phyloP scores from a whole-genome alignment of 1,140 invertebrate species.

The Ruditapes philippinarum region DNA sequence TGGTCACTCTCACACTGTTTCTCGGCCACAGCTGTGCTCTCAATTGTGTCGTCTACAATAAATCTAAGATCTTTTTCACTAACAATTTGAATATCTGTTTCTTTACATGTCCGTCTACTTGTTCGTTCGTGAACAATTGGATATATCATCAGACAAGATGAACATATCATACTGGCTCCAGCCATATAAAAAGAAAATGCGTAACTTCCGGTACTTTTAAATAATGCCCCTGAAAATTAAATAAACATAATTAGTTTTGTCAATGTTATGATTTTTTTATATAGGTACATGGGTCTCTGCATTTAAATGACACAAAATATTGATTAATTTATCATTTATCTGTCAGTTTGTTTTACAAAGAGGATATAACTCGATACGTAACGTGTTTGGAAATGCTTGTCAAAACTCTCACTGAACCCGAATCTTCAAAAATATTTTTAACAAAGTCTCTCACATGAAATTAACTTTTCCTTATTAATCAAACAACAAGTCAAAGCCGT shows the following conservation, averaged over 20 bases:
- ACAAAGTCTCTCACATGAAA: no score
- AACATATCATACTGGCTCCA: background rate
- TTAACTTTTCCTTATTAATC: no score
- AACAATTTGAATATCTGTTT: background rate
- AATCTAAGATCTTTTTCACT: background rate
- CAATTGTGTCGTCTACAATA: no score
- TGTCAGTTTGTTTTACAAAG: background rate
- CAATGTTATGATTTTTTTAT: background rate
- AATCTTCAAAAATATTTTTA: no score
- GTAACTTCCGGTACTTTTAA: background rate
- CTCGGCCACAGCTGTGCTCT: no score
- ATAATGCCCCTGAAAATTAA: background rate
- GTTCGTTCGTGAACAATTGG: background rate
- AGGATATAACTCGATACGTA: background rate
- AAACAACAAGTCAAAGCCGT: no score
- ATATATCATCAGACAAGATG: background rate
- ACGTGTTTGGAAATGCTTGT: no score
- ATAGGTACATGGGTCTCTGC: no score
- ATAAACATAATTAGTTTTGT: background rate
- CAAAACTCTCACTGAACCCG: no score
- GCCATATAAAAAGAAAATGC: constrained; percentile 8
- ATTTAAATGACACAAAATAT: no score
- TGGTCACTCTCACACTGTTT: no score
- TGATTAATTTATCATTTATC: no score
- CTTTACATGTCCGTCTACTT: background rate